Evolutionary conservation across 2,888 invertebrate species (phyloP), one percentile per base, ranked within the genome.

Genomic region (Adelphocoris suturalis): DNA sequence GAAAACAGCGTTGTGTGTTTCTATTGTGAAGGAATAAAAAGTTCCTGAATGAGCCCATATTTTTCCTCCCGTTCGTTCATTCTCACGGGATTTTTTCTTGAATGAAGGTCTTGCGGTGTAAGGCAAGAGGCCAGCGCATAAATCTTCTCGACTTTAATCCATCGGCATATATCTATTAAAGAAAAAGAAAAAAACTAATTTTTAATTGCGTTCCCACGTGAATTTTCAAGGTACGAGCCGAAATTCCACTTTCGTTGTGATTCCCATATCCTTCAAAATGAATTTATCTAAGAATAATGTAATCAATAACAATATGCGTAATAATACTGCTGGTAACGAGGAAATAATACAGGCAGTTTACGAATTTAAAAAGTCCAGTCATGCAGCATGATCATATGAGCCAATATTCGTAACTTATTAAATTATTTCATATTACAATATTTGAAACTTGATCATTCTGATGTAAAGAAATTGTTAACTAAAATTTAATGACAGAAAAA

Each of bases 141-240:
- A 46, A 46, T 81, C 37, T 81, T 57, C 46, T 46, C n/a, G 37
- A 46, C 47, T 76, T 81, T 81, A 81, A 81, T 81, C 47, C 81
- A 14, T 81, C 12, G 81, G 27, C 76, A 13, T 28, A 48, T n/a
- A 47, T 81, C 37, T 37, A 37, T 37, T n/a, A n/a, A n/a, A n/a
- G n/a, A 37, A 37, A 4, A 37, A 37, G 7, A 37, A 37, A 19
- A 81, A 81, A 47, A 46, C 47, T 16, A 48, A 81, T 81, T 81
- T 47, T 81, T 81, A 81, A 81, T 81, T 81, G 81, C 28, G 47
- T n/a, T 81, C 81, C 81, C 81, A 81, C 37, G 81, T 46, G 46
- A 81, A 28, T 81, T 81, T 13, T 7, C 16, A n/a, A n/a, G 57
- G n/a, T n/a, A 7, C n/a, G 57, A 5, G 2, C 37, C 37, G 57